Percentiles rank a stretch among this genome's conserved stretches.
Evolutionary conservation across 2,113 vertebrate genomes (phyloP).

Genomic region (Monarcha castaneiventris): DNA sequence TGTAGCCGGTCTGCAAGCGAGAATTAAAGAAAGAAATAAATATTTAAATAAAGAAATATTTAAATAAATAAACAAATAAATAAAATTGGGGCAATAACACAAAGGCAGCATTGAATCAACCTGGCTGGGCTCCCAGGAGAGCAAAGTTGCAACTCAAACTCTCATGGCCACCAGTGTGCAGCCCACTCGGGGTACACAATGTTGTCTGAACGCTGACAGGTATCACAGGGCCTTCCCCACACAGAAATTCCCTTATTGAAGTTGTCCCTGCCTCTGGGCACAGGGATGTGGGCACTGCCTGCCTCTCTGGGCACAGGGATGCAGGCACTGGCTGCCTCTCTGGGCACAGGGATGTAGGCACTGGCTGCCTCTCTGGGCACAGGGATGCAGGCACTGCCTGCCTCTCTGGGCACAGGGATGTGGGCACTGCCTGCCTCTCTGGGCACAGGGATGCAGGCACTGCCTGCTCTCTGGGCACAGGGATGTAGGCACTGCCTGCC

Average conservation of each 20-base stretch:
- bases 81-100: not conserved
- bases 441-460: not conserved
- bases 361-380: no score
- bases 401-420: no score
- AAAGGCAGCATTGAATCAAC: not conserved
- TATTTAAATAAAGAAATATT: no score
- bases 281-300: not conserved
- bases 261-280: not conserved
- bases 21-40: no score
- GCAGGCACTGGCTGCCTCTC: not conserved
- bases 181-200: accelerated
- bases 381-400: no score
- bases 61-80: no score
- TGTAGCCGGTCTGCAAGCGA: conserved; percentile 89
- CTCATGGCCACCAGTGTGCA: not conserved
- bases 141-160: not conserved
- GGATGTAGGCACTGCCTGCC: not conserved
- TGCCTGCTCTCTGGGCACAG: not conserved
- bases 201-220: not conserved
- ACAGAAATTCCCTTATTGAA: not conserved
- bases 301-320: not conserved
- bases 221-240: not conserved
- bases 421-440: no score
- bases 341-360: no score
- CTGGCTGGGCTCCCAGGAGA: not conserved